These are phyloP conservation scores for Elanoides forficatus DNA, from an alignment of 2,113 vertebrate species.

Conservation along the genomic window DNA sequence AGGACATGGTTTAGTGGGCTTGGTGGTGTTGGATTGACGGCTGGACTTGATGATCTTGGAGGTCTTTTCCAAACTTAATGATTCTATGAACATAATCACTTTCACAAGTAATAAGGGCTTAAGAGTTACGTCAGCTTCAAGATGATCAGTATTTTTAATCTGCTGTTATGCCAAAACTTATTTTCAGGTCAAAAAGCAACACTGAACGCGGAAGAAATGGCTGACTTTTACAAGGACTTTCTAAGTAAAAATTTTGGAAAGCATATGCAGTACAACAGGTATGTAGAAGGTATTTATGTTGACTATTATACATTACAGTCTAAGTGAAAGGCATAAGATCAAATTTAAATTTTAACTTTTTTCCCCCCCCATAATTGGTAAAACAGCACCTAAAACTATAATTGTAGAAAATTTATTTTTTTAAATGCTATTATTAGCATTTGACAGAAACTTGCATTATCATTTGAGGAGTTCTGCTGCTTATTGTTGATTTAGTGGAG, in stretches of 20 bases:
- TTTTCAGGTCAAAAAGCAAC: slow-evolving; percentile 80
- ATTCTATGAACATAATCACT: neutral
- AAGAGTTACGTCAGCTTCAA: neutral
- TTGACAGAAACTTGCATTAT: neutral
- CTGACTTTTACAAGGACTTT: slow-evolving; percentile 92
- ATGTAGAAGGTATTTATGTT: slow-evolving; percentile 34
- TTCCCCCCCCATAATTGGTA: neutral
- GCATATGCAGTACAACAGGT: slow-evolving; percentile 91
- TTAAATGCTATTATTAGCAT: neutral
- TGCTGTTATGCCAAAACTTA: neutral
- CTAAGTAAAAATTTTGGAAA: slow-evolving; percentile 85
- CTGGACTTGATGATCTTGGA: no score
- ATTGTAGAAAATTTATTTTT: neutral
- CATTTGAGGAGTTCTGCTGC: neutral
- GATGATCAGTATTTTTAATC: neutral
- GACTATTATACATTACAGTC: neutral
- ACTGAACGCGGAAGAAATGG: slow-evolving; percentile 89
- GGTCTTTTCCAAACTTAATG: no score
- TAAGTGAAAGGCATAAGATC: neutral
- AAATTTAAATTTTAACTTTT: neutral
- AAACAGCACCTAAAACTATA: neutral
- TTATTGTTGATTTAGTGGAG: neutral
- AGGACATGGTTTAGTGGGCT: no score
- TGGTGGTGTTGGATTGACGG: no score
- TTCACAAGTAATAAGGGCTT: neutral